phyloP scores from a whole-genome alignment of 2,888 invertebrate genomes.

The Aproaerema taeniolella region DNA sequence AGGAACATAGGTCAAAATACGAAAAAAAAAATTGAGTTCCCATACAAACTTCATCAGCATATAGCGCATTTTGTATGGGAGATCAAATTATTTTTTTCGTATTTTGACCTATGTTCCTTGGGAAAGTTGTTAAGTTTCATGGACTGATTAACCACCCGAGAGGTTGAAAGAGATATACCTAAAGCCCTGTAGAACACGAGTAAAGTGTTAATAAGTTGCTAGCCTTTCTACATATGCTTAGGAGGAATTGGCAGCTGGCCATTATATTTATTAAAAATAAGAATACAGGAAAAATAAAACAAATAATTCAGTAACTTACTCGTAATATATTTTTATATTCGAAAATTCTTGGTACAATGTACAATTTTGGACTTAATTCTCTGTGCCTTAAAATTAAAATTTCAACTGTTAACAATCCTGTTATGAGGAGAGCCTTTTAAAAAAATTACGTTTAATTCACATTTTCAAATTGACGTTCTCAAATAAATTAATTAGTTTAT shows the following conservation, averaged over 20 bases:
- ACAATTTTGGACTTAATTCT: conserved; percentile 56
- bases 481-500: too few relatives aligned
- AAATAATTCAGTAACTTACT: conserved; percentile 61
- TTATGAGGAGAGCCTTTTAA: too few relatives aligned
- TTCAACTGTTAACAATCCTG: conserved; percentile 12
- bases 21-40: too few relatives aligned
- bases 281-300: conserved; percentile 35
- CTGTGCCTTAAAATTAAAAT: conserved; percentile 41
- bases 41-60: too few relatives aligned
- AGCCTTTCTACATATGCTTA: neutral
- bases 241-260: neutral
- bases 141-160: neutral
- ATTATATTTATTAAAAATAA: neutral
- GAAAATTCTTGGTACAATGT: conserved; percentile 70
- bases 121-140: too few relatives aligned
- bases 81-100: too few relatives aligned
- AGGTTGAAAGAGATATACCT: neutral
- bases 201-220: neutral
- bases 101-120: too few relatives aligned
- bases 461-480: too few relatives aligned
- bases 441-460: too few relatives aligned
- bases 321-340: conserved; percentile 60
- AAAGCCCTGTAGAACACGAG: neutral
- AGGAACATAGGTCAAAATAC: too few relatives aligned
- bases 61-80: too few relatives aligned